Evolutionary conservation across 1,140 invertebrate species (phyloP).

Genomic region (Drosophila nannoptera): DNA sequence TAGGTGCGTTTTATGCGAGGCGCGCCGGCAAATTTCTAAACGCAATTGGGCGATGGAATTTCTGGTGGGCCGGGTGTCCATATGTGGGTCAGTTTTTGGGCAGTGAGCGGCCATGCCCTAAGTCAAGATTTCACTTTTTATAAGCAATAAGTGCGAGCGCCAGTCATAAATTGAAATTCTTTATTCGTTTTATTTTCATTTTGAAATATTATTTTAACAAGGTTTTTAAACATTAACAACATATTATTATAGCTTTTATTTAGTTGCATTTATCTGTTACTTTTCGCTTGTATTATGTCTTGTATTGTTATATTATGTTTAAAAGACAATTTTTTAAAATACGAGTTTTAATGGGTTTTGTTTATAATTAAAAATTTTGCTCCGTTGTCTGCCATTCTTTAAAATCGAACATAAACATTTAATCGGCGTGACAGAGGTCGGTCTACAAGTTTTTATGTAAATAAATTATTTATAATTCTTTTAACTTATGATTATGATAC

Average conservation of each 20-base stretch:
- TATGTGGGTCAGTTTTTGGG: slow-evolving; percentile 63
- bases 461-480: slow-evolving; percentile 51
- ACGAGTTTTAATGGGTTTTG: slow-evolving; percentile 47
- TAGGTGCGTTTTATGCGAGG: slow-evolving; percentile 55
- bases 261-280: slow-evolving; percentile 66
- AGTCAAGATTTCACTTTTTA: slow-evolving; percentile 71
- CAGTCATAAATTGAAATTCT: slow-evolving; percentile 33
- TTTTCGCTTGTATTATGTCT: slow-evolving; percentile 25
- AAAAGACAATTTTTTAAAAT: slow-evolving; percentile 75
- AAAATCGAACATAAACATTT: slow-evolving; percentile 60
- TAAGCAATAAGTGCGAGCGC: slow-evolving; percentile 22
- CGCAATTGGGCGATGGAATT: slow-evolving; percentile 71
- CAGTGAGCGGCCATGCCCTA: slow-evolving; percentile 36
- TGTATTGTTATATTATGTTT: slow-evolving; percentile 27
- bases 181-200: slow-evolving; percentile 63
- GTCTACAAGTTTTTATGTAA: slow-evolving; percentile 38
- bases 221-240: slow-evolving; percentile 76
- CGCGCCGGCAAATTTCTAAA: slow-evolving; percentile 69
- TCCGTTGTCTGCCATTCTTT: slow-evolving; percentile 10
- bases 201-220: slow-evolving; percentile 78
- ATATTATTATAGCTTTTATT: slow-evolving; percentile 72
- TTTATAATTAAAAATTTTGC: slow-evolving; percentile 61
- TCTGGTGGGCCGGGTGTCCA: slow-evolving; percentile 28
- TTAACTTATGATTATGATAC: slow-evolving; percentile 12
- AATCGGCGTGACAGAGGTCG: slow-evolving; percentile 43